Conservation (phyloP, 1,140 invertebrate species). For the Epicauta chinensis region DNA sequence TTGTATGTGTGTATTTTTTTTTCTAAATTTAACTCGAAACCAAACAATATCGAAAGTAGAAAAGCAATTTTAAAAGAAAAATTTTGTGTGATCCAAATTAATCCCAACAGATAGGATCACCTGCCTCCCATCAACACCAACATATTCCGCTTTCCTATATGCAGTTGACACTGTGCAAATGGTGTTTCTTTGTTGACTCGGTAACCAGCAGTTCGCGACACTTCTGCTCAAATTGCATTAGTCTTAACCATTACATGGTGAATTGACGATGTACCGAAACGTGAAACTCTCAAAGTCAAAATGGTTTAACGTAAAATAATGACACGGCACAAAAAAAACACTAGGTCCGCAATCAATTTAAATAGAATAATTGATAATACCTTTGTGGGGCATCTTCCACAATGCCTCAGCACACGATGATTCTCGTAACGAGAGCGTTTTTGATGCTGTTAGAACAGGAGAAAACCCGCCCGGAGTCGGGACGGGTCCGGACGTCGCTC, state of each 20-base stretch:
- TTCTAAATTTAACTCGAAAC: no score
- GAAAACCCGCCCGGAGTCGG: conserved; percentile 45
- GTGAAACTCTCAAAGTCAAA: conserved; percentile 33
- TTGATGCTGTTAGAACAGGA: conserved; percentile 44
- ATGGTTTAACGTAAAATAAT: no score
- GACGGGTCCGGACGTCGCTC: conserved; percentile 43
- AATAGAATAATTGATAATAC: conserved; percentile 42
- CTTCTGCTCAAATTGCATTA: conserved; percentile 44
- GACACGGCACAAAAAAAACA: no score
- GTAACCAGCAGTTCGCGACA: conserved; percentile 40
- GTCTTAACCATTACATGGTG: conserved; percentile 45
- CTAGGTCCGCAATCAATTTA: conserved; percentile 5
- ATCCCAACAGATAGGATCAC: no score
- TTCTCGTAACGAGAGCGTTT: conserved; percentile 50
- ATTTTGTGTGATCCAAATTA: no score
- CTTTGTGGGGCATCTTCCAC: conserved; percentile 67
- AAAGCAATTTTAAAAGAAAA: no score
- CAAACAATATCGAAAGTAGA: not conserved
- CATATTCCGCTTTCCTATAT: no score
- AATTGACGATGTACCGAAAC: conserved; percentile 45
- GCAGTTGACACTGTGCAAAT: conserved; percentile 40
- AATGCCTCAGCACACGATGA: conserved; percentile 56
- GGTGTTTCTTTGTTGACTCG: conserved; percentile 43
- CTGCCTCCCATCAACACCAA: no score
- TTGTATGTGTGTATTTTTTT: no score